Evolutionary conservation across 2,113 vertebrate genomes (phyloP), one percentile per base, ranked within the genome.

Genomic region (Aix galericulata): DNA sequence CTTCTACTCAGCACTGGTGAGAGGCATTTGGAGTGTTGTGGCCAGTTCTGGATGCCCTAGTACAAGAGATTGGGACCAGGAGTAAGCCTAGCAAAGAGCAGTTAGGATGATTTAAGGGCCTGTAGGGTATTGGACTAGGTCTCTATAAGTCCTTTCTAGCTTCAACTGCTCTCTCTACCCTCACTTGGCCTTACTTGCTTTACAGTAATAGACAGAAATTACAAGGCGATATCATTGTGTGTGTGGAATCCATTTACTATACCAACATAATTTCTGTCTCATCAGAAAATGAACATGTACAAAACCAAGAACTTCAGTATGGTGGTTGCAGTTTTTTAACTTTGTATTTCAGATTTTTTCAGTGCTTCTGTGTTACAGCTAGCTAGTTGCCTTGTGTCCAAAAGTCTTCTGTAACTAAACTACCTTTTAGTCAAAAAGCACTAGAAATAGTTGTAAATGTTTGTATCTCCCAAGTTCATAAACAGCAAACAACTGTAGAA

Each of bases 1-100:
- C 9, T 4, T 62, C 17, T 27, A 25, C 32, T 64, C 6, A 21
- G 27, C 1, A 1, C 25, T 63, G 46, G 4, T 27, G 53, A 88
- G 50, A 22, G 38, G 16, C 6, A 10, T 53, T 12, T 66, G n/a
- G 16, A 42, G 21, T 32, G 32, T 56, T 53, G 0, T 9, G 3
- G 66, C 18, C 25, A 42, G 25, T 56, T 68, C 53, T 68, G 32
- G 34, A 25, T 34, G 84, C 4, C 12, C 55, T 29, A 7, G 31
- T 50, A n/a, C 9, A 14, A 48, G 44, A 17, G 23, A 42, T 8
- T 11, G 58, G 53, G 27, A 50, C 23, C 4, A 18, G 50, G 26
- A 40, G 13, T 59, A 44, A 73, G 22, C 25, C 18, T 31, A 32
- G 60, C 18, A 36, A 52, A 58, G 55, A 14, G 12, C 60, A 13